These are phyloP conservation scores for Typhlomys cinereus DNA, from an alignment of 2,113 vertebrate species.

Conservation along the genomic window DNA sequence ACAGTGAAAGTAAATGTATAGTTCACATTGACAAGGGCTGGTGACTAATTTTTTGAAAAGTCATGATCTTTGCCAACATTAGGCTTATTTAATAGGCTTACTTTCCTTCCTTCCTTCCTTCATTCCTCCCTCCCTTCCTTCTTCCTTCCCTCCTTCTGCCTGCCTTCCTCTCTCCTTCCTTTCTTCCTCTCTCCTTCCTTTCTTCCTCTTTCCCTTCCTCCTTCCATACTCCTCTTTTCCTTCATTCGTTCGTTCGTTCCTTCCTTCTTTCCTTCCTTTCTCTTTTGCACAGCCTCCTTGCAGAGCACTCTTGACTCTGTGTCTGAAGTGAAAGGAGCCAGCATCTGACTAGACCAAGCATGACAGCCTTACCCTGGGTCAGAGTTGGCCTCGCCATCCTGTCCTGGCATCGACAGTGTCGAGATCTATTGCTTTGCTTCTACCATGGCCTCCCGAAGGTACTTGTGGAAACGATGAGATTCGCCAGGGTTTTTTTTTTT, in stretches of 20 bases:
- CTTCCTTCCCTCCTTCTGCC: no score
- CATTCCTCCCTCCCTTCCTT: neutral
- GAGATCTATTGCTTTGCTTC: neutral
- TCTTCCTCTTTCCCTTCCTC: neutral
- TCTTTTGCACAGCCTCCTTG: neutral
- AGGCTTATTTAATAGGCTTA: constrained; percentile 13
- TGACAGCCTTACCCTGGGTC: neutral
- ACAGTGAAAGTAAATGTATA: constrained; percentile 2
- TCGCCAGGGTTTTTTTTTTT: no score
- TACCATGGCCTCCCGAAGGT: constrained; percentile 12
- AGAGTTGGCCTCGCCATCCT: neutral
- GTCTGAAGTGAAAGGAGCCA: neutral
- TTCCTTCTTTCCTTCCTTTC: neutral
- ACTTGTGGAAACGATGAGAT: constrained; percentile 70
- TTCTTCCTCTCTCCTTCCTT: neutral
- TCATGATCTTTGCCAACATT: constrained; percentile 14
- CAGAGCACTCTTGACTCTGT: neutral
- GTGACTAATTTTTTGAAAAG: neutral
- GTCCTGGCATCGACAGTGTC: neutral
- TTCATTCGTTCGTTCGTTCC: no score
- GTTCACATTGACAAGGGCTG: neutral
- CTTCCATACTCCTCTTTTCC: no score
- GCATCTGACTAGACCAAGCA: neutral
- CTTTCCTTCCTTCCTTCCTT: neutral
- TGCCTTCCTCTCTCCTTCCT: no score